Base-by-base conservation (phyloP, 2,113 vertebrate genomes). In the Eclectus roratus region DNA sequence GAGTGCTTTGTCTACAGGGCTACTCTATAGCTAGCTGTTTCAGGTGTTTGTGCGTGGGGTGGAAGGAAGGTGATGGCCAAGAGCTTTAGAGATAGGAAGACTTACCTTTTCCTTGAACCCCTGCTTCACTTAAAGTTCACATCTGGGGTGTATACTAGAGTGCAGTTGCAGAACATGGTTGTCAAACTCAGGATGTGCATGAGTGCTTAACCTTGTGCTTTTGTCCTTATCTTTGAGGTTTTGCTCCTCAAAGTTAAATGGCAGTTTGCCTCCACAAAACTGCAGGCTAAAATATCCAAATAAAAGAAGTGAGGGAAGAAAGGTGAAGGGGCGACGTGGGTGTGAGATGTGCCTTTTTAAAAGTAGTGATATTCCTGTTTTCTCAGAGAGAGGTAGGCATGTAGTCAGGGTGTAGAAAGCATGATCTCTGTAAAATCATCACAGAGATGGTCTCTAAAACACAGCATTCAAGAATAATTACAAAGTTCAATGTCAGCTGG, bases 401-500 rank as follows among this genome's bases (percentile, higher is more conserved):
- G 58, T 55, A 65, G 49, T 83, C 61, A 79, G 68, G 60, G 58
- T 65, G 41, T 63, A 66, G 88, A 94, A 77, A 78, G 76, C 63
- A 70, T 1, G 5, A 60, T 64, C 56, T 77, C 80, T 25, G 21
- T 91, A 71, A 90, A 85, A 89, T 79, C 87, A 88, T 47, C 77
- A 33, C 52, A 87, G 77, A 86, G 63, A 47, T 4, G 15, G 55
- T 77, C 77, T 96, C 87, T 89, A 60, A 94, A 95, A 46, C 23
- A 70, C 56, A 79, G 27, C 13, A 8, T 76, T 94, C 78, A 94
- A 43, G 28, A 96, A 88, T 81, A 89, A 97, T 97, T 93, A 88
- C 35, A 3, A 92, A 95, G 69, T 88, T 91, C 74, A 74, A 5
- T 63, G 72, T 94, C 85, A 88, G 13, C 43, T 83, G 56, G 74